phyloP scores from a whole-genome alignment of 2,113 vertebrate genomes.

The Pelmatolapia mariae region DNA sequence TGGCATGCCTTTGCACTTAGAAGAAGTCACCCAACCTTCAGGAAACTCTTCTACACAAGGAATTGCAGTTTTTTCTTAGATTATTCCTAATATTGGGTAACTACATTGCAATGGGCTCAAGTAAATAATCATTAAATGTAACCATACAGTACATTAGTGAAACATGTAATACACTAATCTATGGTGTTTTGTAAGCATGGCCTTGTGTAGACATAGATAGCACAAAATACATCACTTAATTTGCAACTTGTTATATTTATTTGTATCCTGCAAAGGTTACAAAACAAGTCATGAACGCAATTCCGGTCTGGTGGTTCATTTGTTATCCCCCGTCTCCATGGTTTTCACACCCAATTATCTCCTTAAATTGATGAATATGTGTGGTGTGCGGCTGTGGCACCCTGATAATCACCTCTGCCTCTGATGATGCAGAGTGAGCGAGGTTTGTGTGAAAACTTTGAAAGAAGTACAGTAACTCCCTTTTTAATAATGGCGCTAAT shows the following conservation, averaged over 20 bases:
- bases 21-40: neutral
- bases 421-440: slow-evolving; percentile 8
- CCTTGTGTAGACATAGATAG: neutral
- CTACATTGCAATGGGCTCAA: neutral
- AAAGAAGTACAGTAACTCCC: neutral
- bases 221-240: slow-evolving; percentile 3
- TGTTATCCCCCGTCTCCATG: slow-evolving; percentile 28
- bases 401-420: slow-evolving; percentile 48
- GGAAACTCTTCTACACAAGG: neutral
- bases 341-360: slow-evolving; percentile 66
- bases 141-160: neutral
- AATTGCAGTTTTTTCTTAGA: neutral
- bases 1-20: neutral
- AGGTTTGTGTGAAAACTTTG: slow-evolving; percentile 9
- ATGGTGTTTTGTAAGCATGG: neutral
- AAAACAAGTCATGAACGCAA: slow-evolving; percentile 37
- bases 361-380: slow-evolving; percentile 56
- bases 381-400: slow-evolving; percentile 17
- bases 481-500: slow-evolving; percentile 4
- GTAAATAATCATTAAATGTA: neutral
- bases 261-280: slow-evolving; percentile 12
- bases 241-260: slow-evolving; percentile 8
- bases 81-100: neutral
- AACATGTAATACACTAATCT: neutral
- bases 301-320: slow-evolving; percentile 31